A percentile compares a stretch with the other conserved stretches of the same genome.
Evolutionary conservation across 2,888 invertebrate genomes (phyloP).

Genomic region (Vanessa cardui): DNA sequence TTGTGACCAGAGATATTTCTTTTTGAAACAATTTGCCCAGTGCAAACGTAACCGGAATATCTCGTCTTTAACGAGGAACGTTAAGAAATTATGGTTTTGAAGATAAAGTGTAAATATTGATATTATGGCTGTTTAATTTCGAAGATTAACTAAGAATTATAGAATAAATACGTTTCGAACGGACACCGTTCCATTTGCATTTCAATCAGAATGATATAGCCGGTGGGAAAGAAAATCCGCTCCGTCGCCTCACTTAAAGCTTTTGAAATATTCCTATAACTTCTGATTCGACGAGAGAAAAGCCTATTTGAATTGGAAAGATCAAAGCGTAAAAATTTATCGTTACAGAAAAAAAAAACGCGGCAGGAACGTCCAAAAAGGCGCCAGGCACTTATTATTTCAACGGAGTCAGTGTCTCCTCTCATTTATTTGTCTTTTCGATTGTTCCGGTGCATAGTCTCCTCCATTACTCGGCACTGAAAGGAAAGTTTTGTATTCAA

Average conservation of each 20-base stretch:
- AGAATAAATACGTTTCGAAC: slow-evolving; percentile 74
- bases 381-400: slow-evolving; percentile 81
- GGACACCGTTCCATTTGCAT: slow-evolving; percentile 81
- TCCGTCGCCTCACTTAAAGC: slow-evolving; percentile 79
- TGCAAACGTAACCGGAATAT: slow-evolving; percentile 31
- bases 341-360: slow-evolving; percentile 75
- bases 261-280: slow-evolving; percentile 82
- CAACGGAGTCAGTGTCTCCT: slow-evolving; percentile 74
- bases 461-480: slow-evolving; percentile 83
- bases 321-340: slow-evolving; percentile 81
- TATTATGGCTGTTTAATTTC: slow-evolving; percentile 56
- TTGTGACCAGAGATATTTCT: slow-evolving; percentile 37
- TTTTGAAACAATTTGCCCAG: slow-evolving; percentile 34
- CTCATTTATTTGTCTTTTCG: slow-evolving; percentile 82
- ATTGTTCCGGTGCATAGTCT: slow-evolving; percentile 83
- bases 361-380: slow-evolving; percentile 74
- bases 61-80: slow-evolving; percentile 21
- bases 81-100: slow-evolving; percentile 23
- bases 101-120: slow-evolving; percentile 39
- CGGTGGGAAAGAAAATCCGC: slow-evolving; percentile 79
- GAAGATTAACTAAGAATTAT: slow-evolving; percentile 68
- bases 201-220: slow-evolving; percentile 80
- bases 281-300: slow-evolving; percentile 76
- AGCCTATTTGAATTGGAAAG: slow-evolving; percentile 82
- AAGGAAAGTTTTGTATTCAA: slow-evolving; percentile 84